Evolutionary conservation across 2,888 invertebrate genomes (phyloP), one percentile per base, ranked within the genome.

Genomic region (Drosophila paracracens): DNA sequence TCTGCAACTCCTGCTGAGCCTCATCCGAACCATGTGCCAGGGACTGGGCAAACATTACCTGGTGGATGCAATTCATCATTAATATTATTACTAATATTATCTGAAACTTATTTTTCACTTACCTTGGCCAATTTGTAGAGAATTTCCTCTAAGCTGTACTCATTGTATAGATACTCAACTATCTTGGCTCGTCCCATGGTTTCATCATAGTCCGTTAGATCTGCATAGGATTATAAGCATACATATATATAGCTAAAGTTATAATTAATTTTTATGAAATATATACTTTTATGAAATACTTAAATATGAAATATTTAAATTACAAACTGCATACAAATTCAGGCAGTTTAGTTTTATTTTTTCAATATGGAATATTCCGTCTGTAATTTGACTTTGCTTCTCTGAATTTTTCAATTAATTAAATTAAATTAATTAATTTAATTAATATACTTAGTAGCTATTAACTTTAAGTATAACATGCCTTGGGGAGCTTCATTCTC

Each of bases 91-190:
- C 10, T 8, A 16, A 25, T 25, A 16, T 46, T 8, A 46, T 16
- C 46, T 25, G 4, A 21, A 25, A 4, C 2, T 10, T 21, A 4
- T 29, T 0, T 4, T 16, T 1, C 0, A 36, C 67, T 70, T 89
- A 95, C 96, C 94, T 96, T 96, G 29, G 96, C 96, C 58, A 97
- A 94, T 85, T 96, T 96, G 91, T 97, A 97, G 76, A 97, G 96
- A 27, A 97, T 95, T 92, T 96, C 96, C 92, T 96, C 96, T 64
- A 97, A 93, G 68, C 91, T 90, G 90, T 96, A 96, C 91, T 96
- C 96, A 2, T 96, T 96, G 93, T 96, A 96, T 10, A 96, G 94
- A 61, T 95, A 95, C 86, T 96, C 96, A 0, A 96, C 95, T 0
- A 96, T 94, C 83, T 95, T 95, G 74, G 96, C 93, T 74, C 95